Base-by-base conservation (phyloP, 1,140 invertebrate genomes). In the Caenorhabditis elegans region DNA sequence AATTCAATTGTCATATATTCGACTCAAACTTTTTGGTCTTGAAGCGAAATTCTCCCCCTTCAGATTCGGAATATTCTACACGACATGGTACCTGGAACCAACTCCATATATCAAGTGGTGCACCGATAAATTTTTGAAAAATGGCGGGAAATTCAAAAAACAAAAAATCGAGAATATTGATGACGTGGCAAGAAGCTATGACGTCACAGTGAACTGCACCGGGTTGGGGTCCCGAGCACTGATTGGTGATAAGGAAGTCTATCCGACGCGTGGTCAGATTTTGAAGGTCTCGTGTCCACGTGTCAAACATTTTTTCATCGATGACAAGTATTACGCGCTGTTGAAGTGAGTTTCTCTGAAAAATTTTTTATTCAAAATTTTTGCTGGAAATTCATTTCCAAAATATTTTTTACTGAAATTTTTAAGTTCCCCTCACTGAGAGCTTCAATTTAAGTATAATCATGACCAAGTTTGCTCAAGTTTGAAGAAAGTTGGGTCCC, bases 131-230 rank as follows among this genome's bases (percentile, higher is more conserved):
- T 86, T 48, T 28, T 22, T 76, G 17, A 82, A 31, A 34, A 55
- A 31, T 39, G 77, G 77, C 46, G 82, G 60, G 11, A 78, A 81
- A 49, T 82, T 80, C 43, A 39, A 24, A 19, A 70, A 53, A 10
- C 36, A 70, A 51, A 85, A 82, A 70, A 34, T 85, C 2, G 28
- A 43, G n/a, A 51, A 34, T 15, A 47, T 80, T n/a, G 70, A 83
- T 3, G 65, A 89, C 86, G 81, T 89, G 26, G 76, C 78, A 31
- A 86, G 81, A 10, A 70, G 93, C 53, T 95, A 92, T 88, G 93
- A 97, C 90, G 90, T 95, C 3, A 91, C 96, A 34, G 92, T 98
- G 1, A 98, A 98, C 89, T 97, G 96, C 88, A 92, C 93, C 0
- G 96, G 96, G 2, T 90, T 97, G 43, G 94, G 94, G 6, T 93